phyloP scores from a whole-genome alignment of 2,888 invertebrate species.

The Parnassius orleans region DNA sequence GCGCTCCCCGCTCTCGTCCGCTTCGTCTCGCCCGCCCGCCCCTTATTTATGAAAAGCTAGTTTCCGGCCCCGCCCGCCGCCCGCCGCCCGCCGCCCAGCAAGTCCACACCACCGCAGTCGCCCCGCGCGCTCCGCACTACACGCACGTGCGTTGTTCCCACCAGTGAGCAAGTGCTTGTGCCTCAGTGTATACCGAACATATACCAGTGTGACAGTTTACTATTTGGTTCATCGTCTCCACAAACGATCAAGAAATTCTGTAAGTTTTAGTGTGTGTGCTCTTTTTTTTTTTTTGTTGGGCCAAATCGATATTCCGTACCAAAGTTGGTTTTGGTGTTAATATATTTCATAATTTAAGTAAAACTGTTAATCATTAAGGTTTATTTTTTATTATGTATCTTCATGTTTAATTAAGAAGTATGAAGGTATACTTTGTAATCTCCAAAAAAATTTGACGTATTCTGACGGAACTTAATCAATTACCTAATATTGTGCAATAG shows the following conservation, averaged over 20 bases:
- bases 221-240: not conserved
- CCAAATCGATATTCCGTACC: not conserved
- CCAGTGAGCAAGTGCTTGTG: conserved; percentile 33
- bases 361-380: too few relatives aligned
- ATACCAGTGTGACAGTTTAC: conserved; percentile 10
- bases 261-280: conserved; percentile 15
- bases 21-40: conserved; percentile 30
- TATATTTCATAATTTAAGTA: too few relatives aligned
- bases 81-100: conserved; percentile 27
- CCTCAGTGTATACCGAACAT: conserved; percentile 26
- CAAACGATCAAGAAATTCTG: conserved; percentile 9
- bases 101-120: conserved; percentile 41
- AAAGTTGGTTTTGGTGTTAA: not conserved
- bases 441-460: too few relatives aligned
- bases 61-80: conserved; percentile 29
- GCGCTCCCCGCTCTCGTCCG: conserved; percentile 38
- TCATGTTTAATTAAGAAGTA: too few relatives aligned
- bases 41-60: conserved; percentile 27
- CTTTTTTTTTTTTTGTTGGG: not conserved
- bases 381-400: too few relatives aligned
- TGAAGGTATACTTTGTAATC: too few relatives aligned
- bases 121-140: conserved; percentile 48
- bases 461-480: too few relatives aligned
- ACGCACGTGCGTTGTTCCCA: conserved; percentile 42
- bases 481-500: too few relatives aligned